Percentiles rank a stretch among this genome's conserved stretches.
Conservation (phyloP, 2,113 vertebrate genomes). For the Dascyllus trimaculatus region DNA sequence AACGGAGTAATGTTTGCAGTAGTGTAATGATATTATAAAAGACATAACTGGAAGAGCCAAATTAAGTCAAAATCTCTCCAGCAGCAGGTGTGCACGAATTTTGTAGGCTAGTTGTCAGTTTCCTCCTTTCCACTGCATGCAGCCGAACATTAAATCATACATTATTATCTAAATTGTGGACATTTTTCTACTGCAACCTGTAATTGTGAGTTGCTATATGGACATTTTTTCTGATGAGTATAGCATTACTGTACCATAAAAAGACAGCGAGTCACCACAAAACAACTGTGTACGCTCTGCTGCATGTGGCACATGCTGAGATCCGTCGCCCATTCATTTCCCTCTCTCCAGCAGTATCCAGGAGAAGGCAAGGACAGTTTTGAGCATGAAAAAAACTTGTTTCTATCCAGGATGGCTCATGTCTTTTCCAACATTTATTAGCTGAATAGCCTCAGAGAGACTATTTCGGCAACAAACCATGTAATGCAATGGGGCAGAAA, state of each 20-base stretch:
- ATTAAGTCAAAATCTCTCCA: too few relatives aligned
- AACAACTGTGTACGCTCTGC: slow-evolving; percentile 33
- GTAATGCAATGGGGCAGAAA: slow-evolving; percentile 8
- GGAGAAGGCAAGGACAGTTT: not conserved
- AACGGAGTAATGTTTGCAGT: not conserved
- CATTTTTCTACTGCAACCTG: slow-evolving; percentile 53
- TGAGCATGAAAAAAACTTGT: slow-evolving; percentile 20
- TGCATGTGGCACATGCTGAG: slow-evolving; percentile 27
- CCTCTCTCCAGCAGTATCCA: slow-evolving; percentile 5
- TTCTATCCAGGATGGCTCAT: slow-evolving; percentile 1
- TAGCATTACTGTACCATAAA: slow-evolving; percentile 73
- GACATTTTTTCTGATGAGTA: slow-evolving; percentile 28
- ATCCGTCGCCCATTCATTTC: slow-evolving; percentile 44
- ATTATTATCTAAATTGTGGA: slow-evolving; percentile 44
- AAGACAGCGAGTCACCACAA: slow-evolving; percentile 60
- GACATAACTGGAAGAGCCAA: not conserved
- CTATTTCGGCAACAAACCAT: slow-evolving; percentile 30
- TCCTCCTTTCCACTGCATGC: not conserved
- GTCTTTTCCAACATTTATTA: slow-evolving; percentile 28
- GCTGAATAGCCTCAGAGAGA: slow-evolving; percentile 4
- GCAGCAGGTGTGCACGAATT: not conserved
- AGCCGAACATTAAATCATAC: slow-evolving; percentile 51
- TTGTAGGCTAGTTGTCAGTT: not conserved
- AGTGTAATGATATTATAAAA: not conserved
- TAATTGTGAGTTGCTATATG: slow-evolving; percentile 55